These are phyloP conservation scores for Eulemur mongoz DNA, from an alignment of 2,797 vertebrate genomes.

Conservation along the genomic window DNA sequence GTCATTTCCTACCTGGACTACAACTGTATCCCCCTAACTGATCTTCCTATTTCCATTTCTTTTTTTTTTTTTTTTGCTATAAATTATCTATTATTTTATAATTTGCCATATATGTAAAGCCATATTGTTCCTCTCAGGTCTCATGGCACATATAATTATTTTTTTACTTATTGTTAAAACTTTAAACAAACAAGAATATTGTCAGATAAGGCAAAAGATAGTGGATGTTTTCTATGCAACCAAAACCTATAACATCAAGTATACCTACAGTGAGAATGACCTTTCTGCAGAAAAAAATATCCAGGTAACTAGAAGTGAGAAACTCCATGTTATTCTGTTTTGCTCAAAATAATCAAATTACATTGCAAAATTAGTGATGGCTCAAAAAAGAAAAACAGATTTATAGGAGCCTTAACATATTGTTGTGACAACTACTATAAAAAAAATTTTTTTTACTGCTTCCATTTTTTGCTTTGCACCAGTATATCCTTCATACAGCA, in stretches of 20 bases:
- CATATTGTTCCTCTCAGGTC: background rate
- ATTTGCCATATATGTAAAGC: background rate
- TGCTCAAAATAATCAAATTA: too few relatives aligned
- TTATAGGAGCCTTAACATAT: too few relatives aligned
- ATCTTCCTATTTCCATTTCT: background rate
- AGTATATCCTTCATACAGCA: background rate
- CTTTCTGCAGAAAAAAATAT: background rate
- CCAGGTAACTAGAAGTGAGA: background rate
- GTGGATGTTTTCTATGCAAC: background rate
- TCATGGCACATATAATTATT: background rate
- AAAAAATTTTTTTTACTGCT: background rate
- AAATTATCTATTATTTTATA: background rate
- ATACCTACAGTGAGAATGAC: background rate
- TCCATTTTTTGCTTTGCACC: background rate
- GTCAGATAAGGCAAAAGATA: background rate
- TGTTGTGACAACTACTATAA: too few relatives aligned
- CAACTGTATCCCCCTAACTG: fast-evolving
- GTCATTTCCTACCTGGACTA: background rate
- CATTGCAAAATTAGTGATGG: too few relatives aligned
- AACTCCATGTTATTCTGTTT: too few relatives aligned
- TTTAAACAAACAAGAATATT: background rate
- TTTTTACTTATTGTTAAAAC: background rate
- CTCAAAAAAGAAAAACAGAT: too few relatives aligned
- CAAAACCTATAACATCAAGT: background rate
- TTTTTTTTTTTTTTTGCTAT: background rate